Conservation (phyloP, 30 jellyfish, hydroid and myxozoan species). For the Turritopsis rubra region DNA sequence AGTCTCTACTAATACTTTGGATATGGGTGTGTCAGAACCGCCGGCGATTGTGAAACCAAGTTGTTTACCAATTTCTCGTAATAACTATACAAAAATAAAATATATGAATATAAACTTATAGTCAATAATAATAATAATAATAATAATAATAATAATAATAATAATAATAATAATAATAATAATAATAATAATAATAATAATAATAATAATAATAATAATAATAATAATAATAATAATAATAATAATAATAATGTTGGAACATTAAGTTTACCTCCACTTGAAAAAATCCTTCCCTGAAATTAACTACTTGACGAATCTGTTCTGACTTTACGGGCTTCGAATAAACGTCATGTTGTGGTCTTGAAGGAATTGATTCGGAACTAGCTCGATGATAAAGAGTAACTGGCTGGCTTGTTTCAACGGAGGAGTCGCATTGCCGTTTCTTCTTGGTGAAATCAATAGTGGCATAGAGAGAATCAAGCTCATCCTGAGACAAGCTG, state of each 20-base stretch:
- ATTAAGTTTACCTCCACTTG: conserved; percentile 18
- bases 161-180: no score
- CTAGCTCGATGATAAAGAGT: not conserved
- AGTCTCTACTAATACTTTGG: conserved; percentile 47
- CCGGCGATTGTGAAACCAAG: conserved; percentile 90
- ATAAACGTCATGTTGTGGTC: not conserved
- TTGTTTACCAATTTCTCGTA: conserved; percentile 79
- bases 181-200: no score
- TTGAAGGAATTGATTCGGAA: not conserved
- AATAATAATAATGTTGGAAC: no score
- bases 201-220: no score
- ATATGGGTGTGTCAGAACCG: conserved; percentile 79
- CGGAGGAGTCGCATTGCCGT: not conserved
- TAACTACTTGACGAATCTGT: no score
- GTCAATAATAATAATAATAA: no score
- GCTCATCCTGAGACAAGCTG: conserved; percentile 11
- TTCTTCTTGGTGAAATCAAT: conserved; percentile 42
- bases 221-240: no score
- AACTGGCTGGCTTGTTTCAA: not conserved
- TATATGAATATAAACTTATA: not conserved
- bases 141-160: no score
- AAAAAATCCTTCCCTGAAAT: conserved; percentile 22
- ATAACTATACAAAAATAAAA: conserved; percentile 36
- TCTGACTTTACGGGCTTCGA: no score
- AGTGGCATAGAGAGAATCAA: conserved; percentile 50